Conservation (phyloP, 2,888 invertebrate genomes). For the Ichneumoninae sp. region DNA sequence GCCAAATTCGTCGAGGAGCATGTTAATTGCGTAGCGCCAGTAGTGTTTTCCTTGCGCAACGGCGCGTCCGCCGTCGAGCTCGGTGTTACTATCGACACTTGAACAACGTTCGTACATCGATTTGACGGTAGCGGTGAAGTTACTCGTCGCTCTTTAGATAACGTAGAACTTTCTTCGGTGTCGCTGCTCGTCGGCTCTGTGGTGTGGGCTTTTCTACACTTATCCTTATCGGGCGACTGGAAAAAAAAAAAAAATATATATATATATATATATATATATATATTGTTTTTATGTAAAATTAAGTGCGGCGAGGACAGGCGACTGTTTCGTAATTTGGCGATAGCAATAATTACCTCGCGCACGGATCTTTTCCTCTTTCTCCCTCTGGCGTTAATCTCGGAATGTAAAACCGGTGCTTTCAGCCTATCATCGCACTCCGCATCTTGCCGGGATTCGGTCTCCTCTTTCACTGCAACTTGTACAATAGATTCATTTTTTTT, state of each 20-base stretch:
- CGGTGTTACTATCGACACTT: slow-evolving; percentile 64
- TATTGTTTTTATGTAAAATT: not conserved
- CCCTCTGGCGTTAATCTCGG: slow-evolving; percentile 63
- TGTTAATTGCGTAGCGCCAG: slow-evolving; percentile 29
- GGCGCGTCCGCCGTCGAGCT: slow-evolving; percentile 50
- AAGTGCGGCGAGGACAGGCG: no score
- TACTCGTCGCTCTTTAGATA: slow-evolving; percentile 27
- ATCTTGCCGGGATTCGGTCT: slow-evolving; percentile 69
- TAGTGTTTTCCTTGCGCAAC: slow-evolving; percentile 30
- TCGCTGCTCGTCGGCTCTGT: slow-evolving; percentile 8
- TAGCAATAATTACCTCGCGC: slow-evolving; percentile 52
- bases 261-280: slow-evolving; percentile 3
- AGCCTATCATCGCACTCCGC: slow-evolving; percentile 67
- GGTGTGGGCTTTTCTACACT: slow-evolving; percentile 47
- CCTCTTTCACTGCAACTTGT: slow-evolving; percentile 63
- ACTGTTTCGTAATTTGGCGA: not conserved
- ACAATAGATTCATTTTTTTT: not conserved
- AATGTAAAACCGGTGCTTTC: slow-evolving; percentile 56
- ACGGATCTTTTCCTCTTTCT: slow-evolving; percentile 69
- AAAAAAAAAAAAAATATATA: slow-evolving; percentile 22
- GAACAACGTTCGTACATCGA: slow-evolving; percentile 51
- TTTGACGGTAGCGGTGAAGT: slow-evolving; percentile 34
- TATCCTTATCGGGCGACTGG: slow-evolving; percentile 51
- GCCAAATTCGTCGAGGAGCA: slow-evolving; percentile 34
- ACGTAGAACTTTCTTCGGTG: slow-evolving; percentile 26